Conservation (phyloP, 2,888 invertebrate genomes). For the Andrena minutula region DNA sequence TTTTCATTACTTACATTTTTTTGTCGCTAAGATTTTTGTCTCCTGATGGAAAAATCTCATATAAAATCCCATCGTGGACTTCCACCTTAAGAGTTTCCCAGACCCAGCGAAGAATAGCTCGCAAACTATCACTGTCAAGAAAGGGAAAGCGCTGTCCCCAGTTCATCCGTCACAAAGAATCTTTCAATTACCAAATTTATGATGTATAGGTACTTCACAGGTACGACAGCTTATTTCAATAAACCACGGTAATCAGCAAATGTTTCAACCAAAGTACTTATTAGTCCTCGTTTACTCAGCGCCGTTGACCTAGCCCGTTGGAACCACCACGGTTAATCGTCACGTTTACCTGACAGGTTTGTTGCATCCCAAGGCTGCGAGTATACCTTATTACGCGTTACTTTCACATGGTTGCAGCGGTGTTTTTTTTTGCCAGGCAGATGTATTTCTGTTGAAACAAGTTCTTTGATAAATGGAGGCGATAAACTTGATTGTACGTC, state of each 20-base stretch:
- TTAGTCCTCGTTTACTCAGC: background rate
- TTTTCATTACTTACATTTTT: no score
- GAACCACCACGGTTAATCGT: constrained; percentile 1
- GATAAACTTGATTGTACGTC: no score
- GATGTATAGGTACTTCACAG: background rate
- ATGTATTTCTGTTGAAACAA: no score
- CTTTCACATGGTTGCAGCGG: background rate
- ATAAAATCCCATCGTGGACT: background rate
- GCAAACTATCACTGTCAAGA: background rate
- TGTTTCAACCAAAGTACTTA: background rate
- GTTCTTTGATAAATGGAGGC: no score
- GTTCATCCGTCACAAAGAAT: background rate
- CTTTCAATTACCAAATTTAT: background rate
- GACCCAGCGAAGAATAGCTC: background rate
- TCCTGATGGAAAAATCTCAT: no score
- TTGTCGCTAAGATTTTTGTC: no score
- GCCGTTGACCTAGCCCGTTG: background rate
- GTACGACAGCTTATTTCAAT: background rate
- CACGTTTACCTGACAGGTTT: background rate
- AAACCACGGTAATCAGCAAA: background rate
- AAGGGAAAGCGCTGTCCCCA: background rate
- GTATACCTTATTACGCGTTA: background rate
- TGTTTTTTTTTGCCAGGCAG: no score
- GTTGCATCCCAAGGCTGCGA: constrained; percentile 4
- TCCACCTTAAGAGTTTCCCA: background rate